Evolutionary conservation across 2,113 vertebrate genomes (phyloP), one percentile per base, ranked within the genome.

Genomic region (Halichoerus grypus): DNA sequence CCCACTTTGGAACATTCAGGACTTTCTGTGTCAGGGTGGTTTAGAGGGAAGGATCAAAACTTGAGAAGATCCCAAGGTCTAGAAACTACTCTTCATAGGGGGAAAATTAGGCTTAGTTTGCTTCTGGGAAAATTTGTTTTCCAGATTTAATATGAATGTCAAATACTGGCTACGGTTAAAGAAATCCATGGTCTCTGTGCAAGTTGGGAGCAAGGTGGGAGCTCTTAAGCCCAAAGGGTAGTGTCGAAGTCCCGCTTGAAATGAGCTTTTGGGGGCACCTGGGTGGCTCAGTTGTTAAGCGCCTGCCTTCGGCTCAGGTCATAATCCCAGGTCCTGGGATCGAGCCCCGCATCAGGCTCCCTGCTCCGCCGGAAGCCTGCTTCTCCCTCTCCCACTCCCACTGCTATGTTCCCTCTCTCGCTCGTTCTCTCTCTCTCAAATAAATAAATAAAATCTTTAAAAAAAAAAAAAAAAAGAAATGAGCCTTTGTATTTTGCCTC

Each of bases 121-220:
- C 49, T 94, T 87, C 74, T 83, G 67, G 61, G 67, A 79, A 95
- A 87, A 28, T 69, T 82, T 13, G 14, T 91, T 96, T 95, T 79
- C 69, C 28, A 76, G 57, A 4, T 89, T 83, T 63, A 79, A 95
- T 63, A 15, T 39, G 79, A 85, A n/a, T 88, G 63, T 83, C 92
- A 96, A 86, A 74, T 95, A 28, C 76, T 97, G 71, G 61, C 95
- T 79, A 69, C 55, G 3, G 65, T 87, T 88, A 83, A 88, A 61
- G 82, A 94, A 96, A 93, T 91, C n/a, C 59, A 5, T 14, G 2
- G 51, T 19, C 42, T 88, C 49, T 74, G 28, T 93, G 97, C 83
- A n/a, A 65, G 88, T 67, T 49, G 69, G 26, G 33, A 90, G 53
- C 31, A 33, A 71, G n/a, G 31, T 92, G 74, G 61, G 81, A 61